Conservation (phyloP, 2,113 vertebrate species). For the Mormyrus lacerda region DNA sequence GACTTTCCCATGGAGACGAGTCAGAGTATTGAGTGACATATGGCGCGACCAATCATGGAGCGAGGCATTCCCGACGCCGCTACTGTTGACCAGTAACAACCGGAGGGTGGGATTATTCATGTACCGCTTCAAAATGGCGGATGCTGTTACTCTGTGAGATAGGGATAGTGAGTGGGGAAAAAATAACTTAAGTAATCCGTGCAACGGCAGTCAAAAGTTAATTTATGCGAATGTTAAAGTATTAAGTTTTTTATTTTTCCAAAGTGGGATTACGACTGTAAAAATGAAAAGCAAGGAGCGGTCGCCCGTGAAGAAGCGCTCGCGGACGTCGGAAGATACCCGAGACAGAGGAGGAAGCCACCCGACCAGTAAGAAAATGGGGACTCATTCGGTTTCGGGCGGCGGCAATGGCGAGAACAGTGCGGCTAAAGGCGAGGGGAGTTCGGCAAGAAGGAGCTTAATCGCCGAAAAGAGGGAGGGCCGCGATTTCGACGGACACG, state of each 20-base stretch:
- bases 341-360: constrained; percentile 76
- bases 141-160: constrained; percentile 58
- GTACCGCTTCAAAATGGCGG: constrained; percentile 67
- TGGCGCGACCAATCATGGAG: constrained; percentile 20
- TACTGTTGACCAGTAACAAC: constrained; percentile 48
- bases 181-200: constrained; percentile 26
- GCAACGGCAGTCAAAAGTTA: constrained; percentile 23
- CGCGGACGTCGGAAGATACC: constrained; percentile 80
- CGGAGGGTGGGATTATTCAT: constrained; percentile 36
- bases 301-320: constrained; percentile 90
- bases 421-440: constrained; percentile 66
- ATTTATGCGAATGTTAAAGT: background rate
- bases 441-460: constrained; percentile 68
- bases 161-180: constrained; percentile 52
- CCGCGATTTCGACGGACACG: constrained; percentile 71
- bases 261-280: constrained; percentile 26
- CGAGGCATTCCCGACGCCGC: constrained; percentile 28
- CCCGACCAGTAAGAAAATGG: constrained; percentile 81
- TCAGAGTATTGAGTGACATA: constrained; percentile 29
- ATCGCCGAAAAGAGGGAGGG: constrained; percentile 72
- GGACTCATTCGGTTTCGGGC: constrained; percentile 60
- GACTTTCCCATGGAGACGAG: constrained; percentile 6
- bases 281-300: constrained; percentile 93
- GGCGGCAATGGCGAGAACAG: constrained; percentile 68
- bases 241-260: constrained; percentile 16